A percentile compares a stretch with the other conserved stretches of the same genome.
These are phyloP conservation scores for Aplysia californica DNA, from an alignment of 1,140 invertebrate species.

Conservation along the genomic window DNA sequence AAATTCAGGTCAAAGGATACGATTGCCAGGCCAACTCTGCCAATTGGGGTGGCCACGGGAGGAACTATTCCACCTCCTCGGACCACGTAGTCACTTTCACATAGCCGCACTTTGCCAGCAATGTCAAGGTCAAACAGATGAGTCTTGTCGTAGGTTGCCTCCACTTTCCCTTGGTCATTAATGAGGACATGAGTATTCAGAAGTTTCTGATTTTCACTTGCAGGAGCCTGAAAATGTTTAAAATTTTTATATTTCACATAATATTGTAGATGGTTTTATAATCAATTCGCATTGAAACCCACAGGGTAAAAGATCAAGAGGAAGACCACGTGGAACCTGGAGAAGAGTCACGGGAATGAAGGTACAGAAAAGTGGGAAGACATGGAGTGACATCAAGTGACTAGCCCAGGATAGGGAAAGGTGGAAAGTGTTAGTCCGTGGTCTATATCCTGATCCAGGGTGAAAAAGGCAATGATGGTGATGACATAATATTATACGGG, in stretches of 20 bases:
- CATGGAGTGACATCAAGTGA: not conserved
- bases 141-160: slow-evolving; percentile 84
- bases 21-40: slow-evolving; percentile 77
- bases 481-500: too few relatives aligned
- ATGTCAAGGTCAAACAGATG: slow-evolving; percentile 95
- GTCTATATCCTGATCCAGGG: too few relatives aligned
- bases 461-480: too few relatives aligned
- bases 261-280: not conserved
- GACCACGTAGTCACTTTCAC: slow-evolving; percentile 84
- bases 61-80: slow-evolving; percentile 72
- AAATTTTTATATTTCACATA: not conserved
- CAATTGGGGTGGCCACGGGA: slow-evolving; percentile 82
- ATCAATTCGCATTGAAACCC: not conserved
- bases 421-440: too few relatives aligned
- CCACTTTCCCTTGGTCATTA: slow-evolving; percentile 81
- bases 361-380: not conserved
- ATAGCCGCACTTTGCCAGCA: slow-evolving; percentile 77
- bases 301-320: not conserved
- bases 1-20: slow-evolving; percentile 67
- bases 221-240: not conserved
- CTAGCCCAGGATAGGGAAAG: not conserved
- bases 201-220: slow-evolving; percentile 63
- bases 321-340: not conserved
- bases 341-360: not conserved
- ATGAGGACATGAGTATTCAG: slow-evolving; percentile 91